Percentiles rank a stretch among this genome's conserved stretches.
Conservation (phyloP, 2,113 vertebrate genomes). For the Ariopsis seemanni region DNA sequence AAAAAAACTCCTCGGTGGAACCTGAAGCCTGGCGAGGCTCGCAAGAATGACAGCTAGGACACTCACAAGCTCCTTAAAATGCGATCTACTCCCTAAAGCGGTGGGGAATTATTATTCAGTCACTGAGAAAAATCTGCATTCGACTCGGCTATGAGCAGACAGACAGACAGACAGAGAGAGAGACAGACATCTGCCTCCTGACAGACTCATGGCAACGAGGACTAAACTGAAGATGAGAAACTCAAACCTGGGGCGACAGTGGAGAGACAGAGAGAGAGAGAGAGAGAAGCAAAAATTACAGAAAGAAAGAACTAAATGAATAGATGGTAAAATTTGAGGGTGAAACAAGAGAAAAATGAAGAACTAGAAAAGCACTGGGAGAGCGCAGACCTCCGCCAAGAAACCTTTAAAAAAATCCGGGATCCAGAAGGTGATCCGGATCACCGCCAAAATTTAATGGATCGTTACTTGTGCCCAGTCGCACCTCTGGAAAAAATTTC, state of each 20-base stretch:
- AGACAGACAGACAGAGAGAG: too few species aligned
- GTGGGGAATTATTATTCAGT: conserved; percentile 38
- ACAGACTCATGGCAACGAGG: background rate
- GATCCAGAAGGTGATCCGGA: too few species aligned
- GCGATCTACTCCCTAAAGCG: conserved; percentile 41
- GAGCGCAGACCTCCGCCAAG: too few species aligned
- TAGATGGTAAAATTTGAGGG: too few species aligned
- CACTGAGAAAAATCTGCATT: background rate
- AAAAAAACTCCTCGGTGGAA: background rate
- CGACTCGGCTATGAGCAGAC: background rate
- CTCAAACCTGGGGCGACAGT: background rate
- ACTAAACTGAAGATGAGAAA: background rate
- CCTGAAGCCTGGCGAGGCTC: background rate
- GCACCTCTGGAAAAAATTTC: too few species aligned
- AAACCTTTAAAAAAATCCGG: too few species aligned
- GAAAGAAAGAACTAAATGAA: background rate
- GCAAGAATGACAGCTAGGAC: background rate
- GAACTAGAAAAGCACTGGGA: too few species aligned
- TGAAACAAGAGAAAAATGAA: too few species aligned
- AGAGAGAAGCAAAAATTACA: background rate
- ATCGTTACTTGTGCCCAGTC: too few species aligned
- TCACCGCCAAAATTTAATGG: too few species aligned
- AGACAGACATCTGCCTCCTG: background rate
- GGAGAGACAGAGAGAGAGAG: too few species aligned
- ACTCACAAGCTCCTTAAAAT: conserved; percentile 32